A percentile compares a stretch with the other conserved stretches of the same genome.
Evolutionary conservation across 2,888 invertebrate species (phyloP).

Genomic region (Elaeidobius kamerunicus): DNA sequence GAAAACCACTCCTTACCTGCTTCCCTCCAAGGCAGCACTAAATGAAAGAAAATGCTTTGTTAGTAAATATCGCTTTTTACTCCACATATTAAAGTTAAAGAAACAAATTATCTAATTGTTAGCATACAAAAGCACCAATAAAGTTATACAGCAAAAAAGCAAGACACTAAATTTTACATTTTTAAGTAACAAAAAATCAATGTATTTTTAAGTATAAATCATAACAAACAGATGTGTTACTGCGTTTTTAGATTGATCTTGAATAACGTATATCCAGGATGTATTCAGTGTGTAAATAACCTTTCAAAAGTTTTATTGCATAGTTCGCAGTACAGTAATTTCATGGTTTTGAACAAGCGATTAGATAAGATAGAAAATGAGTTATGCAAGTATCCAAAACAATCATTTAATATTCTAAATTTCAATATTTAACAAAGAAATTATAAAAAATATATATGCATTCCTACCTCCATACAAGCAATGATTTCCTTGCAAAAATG

Average conservation of each 20-base stretch:
- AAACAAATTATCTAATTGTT: too few species aligned
- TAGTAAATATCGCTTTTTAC: conserved; percentile 24
- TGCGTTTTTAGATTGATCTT: too few species aligned
- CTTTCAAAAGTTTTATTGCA: neutral
- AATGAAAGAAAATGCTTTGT: conserved; percentile 38
- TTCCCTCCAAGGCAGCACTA: conserved; percentile 71
- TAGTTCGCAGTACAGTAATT: neutral
- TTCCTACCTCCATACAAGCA: conserved; percentile 89
- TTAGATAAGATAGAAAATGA: neutral
- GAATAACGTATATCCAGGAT: too few species aligned
- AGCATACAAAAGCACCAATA: too few species aligned
- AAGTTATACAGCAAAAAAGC: too few species aligned
- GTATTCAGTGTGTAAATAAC: too few species aligned
- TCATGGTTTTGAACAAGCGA: neutral
- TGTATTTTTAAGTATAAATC: too few species aligned
- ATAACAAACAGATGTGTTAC: too few species aligned
- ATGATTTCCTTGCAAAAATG: conserved; percentile 71
- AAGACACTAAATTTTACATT: too few species aligned
- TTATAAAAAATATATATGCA: too few species aligned
- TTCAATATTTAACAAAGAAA: too few species aligned
- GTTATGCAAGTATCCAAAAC: neutral
- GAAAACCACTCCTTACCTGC: conserved; percentile 52
- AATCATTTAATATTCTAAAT: conserved; percentile 45
- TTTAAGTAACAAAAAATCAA: too few species aligned
- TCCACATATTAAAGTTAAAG: conserved; percentile 40